A percentile compares a stretch with the other conserved stretches of the same genome.
Evolutionary conservation across 2,797 vertebrate species (phyloP).

Genomic region (Jordanella pulchra): DNA sequence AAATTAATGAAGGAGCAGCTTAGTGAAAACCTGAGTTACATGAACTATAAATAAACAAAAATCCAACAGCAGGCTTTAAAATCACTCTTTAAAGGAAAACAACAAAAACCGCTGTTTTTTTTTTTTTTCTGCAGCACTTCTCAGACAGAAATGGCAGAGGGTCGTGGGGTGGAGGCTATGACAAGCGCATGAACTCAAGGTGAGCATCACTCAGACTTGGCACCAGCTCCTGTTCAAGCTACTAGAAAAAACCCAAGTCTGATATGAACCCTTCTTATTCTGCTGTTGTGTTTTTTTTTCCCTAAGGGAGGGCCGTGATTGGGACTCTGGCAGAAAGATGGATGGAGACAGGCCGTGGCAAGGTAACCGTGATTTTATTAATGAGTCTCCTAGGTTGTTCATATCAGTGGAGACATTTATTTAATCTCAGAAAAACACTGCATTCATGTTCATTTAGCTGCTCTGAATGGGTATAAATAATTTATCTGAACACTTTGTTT

Average conservation of each 20-base stretch:
- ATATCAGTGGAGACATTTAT: too few relatives aligned
- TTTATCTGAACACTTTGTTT: too few relatives aligned
- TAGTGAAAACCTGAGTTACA: too few relatives aligned
- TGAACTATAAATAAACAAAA: not conserved
- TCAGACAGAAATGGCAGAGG: constrained; percentile 86
- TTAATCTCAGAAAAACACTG: not conserved
- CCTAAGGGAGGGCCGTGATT: constrained; percentile 86
- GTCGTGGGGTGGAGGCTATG: constrained; percentile 83
- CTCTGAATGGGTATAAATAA: too few relatives aligned
- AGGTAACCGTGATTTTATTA: constrained; percentile 54
- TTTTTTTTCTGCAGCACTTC: constrained; percentile 82
- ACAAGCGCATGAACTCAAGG: constrained; percentile 85
- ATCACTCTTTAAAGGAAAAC: not conserved
- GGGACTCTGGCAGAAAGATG: constrained; percentile 88
- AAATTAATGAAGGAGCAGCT: too few relatives aligned
- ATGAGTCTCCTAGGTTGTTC: not conserved
- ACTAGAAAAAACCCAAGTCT: not conserved
- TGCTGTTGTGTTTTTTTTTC: constrained; percentile 15
- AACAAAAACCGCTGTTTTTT: not conserved
- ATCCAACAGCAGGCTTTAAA: not conserved
- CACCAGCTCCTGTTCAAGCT: not conserved
- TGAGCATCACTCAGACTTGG: constrained; percentile 20
- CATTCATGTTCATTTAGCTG: not conserved
- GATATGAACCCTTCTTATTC: too few relatives aligned
- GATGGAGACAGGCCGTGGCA: constrained; percentile 86